These are phyloP conservation scores for Tragelaphus scriptus DNA, from an alignment of 2,113 vertebrate genomes.

Conservation along the genomic window DNA sequence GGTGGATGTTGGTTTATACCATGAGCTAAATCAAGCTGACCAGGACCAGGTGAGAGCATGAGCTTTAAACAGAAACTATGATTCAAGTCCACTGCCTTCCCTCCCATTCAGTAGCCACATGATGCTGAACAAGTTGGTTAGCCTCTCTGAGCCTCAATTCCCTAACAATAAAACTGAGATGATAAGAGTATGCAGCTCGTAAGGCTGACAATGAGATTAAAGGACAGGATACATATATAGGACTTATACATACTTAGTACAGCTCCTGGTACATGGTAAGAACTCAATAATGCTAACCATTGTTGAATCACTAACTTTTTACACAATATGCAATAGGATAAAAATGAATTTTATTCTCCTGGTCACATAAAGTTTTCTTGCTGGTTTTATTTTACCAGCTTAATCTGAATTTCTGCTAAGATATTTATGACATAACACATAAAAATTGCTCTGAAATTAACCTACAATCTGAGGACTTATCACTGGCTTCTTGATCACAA, in stretches of 20 bases:
- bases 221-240: not conserved
- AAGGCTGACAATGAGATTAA: not conserved
- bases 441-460: not conserved
- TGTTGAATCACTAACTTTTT: not conserved
- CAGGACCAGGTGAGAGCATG: not conserved
- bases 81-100: not conserved
- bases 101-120: not conserved
- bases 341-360: not conserved
- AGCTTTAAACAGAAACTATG: not conserved
- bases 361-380: not conserved
- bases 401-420: constrained; percentile 10
- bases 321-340: not conserved
- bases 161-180: not conserved
- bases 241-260: not conserved
- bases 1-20: not conserved
- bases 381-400: not conserved
- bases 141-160: not conserved
- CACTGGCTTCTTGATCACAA: not conserved
- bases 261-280: not conserved
- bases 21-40: not conserved
- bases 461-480: not conserved
- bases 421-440: not conserved
- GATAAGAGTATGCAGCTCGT: not conserved
- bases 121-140: too few relatives aligned
- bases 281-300: not conserved